A percentile compares a stretch with the other conserved stretches of the same genome.
These are phyloP conservation scores for Melitaea athalia DNA, from an alignment of 2,888 invertebrate species.

Conservation along the genomic window DNA sequence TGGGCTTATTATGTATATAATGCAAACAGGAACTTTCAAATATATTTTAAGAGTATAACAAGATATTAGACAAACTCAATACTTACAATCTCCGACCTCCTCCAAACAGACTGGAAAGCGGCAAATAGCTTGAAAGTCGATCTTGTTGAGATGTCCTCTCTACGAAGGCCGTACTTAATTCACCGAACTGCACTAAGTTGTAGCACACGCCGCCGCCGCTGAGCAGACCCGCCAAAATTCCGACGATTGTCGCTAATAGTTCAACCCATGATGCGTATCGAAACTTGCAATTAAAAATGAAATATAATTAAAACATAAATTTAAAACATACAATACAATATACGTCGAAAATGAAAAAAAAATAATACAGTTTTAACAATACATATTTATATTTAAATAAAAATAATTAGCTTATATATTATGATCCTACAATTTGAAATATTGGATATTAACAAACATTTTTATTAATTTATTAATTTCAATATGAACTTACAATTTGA, in stretches of 20 bases:
- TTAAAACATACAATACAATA: too few relatives aligned
- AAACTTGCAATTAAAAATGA: slow-evolving; percentile 50
- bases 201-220: slow-evolving; percentile 78
- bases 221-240: slow-evolving; percentile 59
- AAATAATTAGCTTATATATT: too few relatives aligned
- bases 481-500: slow-evolving; percentile 52
- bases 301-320: not conserved
- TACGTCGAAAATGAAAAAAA: too few relatives aligned
- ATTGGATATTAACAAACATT: too few relatives aligned
- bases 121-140: slow-evolving; percentile 60
- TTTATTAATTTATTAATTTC: too few relatives aligned
- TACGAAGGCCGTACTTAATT: slow-evolving; percentile 83
- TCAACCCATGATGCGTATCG: slow-evolving; percentile 71
- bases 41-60: too few relatives aligned
- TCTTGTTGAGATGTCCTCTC: slow-evolving; percentile 67
- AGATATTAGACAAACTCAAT: not conserved
- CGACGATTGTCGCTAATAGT: slow-evolving; percentile 57
- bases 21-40: too few relatives aligned
- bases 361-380: too few relatives aligned
- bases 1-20: too few relatives aligned
- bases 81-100: slow-evolving; percentile 69
- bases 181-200: slow-evolving; percentile 84
- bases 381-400: too few relatives aligned
- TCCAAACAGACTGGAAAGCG: slow-evolving; percentile 61
- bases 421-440: too few relatives aligned